phyloP scores from a whole-genome alignment of 2,797 vertebrate genomes.

The Fratercula arctica region DNA sequence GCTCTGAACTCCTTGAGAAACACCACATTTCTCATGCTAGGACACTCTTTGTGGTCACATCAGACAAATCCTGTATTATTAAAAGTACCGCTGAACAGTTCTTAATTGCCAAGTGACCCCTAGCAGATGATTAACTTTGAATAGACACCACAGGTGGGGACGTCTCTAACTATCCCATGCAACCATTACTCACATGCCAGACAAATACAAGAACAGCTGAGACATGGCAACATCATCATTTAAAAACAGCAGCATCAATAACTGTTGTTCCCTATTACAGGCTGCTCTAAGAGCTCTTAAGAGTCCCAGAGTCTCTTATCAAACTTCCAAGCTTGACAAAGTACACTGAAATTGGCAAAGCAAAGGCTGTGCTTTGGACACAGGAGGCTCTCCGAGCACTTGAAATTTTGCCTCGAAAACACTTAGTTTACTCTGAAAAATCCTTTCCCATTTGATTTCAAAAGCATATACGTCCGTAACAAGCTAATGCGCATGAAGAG shows the following conservation, averaged over 20 bases:
- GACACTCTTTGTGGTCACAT: neutral
- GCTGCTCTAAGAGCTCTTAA: neutral
- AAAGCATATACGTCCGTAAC: neutral
- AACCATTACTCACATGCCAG: neutral
- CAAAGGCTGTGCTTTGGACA: neutral
- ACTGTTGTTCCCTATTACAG: neutral
- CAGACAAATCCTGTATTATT: neutral
- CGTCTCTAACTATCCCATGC: neutral
- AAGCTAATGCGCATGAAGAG: neutral
- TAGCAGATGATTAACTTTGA: neutral
- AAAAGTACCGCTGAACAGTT: neutral
- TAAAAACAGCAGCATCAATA: neutral
- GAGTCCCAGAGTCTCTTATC: neutral
- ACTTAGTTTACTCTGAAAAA: conserved; percentile 5
- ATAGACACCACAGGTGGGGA: neutral
- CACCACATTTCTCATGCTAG: neutral
- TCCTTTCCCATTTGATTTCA: neutral
- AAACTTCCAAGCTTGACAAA: neutral
- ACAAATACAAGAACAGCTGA: conserved; percentile 7
- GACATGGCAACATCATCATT: neutral
- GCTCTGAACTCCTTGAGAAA: neutral
- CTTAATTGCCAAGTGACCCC: neutral
- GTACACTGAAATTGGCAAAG: neutral
- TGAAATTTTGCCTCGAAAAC: neutral
- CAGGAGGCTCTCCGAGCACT: neutral